These are phyloP conservation scores for Aphaenogaster rudis DNA, from an alignment of 1,140 invertebrate genomes.

Conservation along the genomic window DNA sequence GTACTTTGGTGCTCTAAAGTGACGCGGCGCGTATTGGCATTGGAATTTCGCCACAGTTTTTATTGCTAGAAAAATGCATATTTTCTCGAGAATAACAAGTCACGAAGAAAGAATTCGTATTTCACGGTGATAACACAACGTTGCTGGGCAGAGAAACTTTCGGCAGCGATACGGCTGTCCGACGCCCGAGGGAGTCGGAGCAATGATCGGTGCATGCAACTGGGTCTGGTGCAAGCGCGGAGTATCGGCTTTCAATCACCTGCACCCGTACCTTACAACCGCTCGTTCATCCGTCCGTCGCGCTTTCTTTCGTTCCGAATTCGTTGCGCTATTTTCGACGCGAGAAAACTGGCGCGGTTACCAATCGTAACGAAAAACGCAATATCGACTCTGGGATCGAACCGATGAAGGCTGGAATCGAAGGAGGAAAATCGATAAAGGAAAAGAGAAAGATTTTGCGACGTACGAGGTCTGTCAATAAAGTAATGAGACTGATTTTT, in stretches of 20 bases:
- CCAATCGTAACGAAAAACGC: neutral
- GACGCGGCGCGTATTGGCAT: neutral
- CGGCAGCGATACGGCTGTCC: neutral
- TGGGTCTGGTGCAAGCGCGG: slow-evolving; percentile 38
- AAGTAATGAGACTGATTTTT: too few relatives aligned
- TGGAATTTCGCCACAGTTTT: neutral
- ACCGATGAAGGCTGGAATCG: neutral
- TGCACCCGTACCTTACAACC: slow-evolving; percentile 43
- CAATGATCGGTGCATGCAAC: slow-evolving; percentile 30
- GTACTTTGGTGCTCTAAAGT: neutral
- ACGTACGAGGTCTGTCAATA: too few relatives aligned
- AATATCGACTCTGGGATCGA: neutral
- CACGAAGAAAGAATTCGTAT: neutral
- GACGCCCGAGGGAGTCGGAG: neutral
- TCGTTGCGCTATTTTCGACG: slow-evolving; percentile 23
- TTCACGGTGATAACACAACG: neutral
- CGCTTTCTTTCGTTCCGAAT: slow-evolving; percentile 41
- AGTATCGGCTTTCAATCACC: slow-evolving; percentile 69
- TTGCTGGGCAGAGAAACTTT: neutral
- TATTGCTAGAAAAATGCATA: neutral
- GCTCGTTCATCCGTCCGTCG: neutral
- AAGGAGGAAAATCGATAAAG: neutral
- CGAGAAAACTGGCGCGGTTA: slow-evolving; percentile 20
- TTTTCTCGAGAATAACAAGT: neutral
- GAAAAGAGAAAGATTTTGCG: neutral